Percentiles rank a stretch among this genome's conserved stretches.
Evolutionary conservation across 2,113 vertebrate species (phyloP).

Genomic region (Chaenogobius annularis): DNA sequence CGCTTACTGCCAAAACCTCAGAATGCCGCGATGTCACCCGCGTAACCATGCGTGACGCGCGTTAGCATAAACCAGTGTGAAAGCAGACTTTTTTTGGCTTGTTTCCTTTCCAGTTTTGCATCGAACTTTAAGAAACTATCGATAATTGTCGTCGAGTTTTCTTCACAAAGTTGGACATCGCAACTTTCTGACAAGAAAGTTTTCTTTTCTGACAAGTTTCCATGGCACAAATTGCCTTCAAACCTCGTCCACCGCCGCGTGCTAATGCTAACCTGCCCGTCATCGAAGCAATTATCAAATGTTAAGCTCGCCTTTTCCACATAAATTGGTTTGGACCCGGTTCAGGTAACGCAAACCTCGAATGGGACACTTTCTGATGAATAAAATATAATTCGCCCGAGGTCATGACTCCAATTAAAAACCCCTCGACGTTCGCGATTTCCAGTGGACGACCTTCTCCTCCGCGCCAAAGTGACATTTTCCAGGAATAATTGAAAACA

Average conservation of each 20-base stretch:
- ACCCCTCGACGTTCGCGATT: not conserved
- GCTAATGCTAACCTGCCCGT: not conserved
- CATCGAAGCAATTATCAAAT: not conserved
- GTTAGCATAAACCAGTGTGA: too few relatives aligned
- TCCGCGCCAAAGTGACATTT: not conserved
- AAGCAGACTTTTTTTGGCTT: too few relatives aligned
- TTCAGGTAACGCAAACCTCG: not conserved
- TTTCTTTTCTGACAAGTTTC: not conserved
- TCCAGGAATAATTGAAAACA: conserved; percentile 7
- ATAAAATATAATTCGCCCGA: not conserved
- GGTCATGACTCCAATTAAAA: conserved; percentile 7
- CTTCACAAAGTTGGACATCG: too few relatives aligned
- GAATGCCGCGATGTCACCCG: too few relatives aligned
- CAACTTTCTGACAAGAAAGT: too few relatives aligned
- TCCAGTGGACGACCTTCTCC: not conserved
- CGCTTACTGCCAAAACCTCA: too few relatives aligned
- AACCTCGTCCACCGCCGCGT: not conserved
- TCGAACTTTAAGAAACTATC: too few relatives aligned
- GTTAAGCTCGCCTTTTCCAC: not conserved
- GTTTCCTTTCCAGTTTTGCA: too few relatives aligned
- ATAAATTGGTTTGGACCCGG: not conserved
- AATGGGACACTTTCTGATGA: not conserved
- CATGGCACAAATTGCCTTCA: not conserved
- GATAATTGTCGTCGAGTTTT: too few relatives aligned
- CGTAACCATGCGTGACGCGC: too few relatives aligned